Percentiles rank a stretch among this genome's conserved stretches.
Evolutionary conservation across 1,140 invertebrate species (phyloP).

Genomic region (Lordiphosa clarofinis): DNA sequence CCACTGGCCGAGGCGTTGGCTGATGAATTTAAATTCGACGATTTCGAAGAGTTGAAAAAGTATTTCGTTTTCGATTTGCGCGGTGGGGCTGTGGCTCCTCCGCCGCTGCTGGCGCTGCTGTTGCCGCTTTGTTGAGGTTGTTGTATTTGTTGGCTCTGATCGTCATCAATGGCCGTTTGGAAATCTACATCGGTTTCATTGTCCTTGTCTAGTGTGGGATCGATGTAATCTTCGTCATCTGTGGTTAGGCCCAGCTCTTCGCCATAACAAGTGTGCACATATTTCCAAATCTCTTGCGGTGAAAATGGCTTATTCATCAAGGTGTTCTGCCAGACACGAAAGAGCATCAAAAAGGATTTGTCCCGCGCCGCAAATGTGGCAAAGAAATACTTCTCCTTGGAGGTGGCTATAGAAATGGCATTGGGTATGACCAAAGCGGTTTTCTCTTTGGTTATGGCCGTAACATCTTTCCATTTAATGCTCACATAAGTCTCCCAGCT

Average conservation of each 20-base stretch:
- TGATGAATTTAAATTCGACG: conserved; percentile 55
- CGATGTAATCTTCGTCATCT: conserved; percentile 94
- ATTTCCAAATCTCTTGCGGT: conserved; percentile 93
- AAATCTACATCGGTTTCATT: conserved; percentile 64
- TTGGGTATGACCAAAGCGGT: conserved; percentile 96
- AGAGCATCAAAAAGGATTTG: conserved; percentile 96
- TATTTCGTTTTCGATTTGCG: conserved; percentile 72
- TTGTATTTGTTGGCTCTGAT: conserved; percentile 34
- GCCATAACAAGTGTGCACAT: conserved; percentile 92
- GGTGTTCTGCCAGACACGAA: conserved; percentile 97
- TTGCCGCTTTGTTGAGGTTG: conserved; percentile 56
- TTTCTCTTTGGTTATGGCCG: conserved; percentile 94
- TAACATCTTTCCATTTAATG: conserved; percentile 93
- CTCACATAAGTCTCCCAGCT: conserved; percentile 93
- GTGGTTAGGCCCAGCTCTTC: conserved; percentile 95
- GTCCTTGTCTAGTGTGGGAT: conserved; percentile 60
- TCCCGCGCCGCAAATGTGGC: conserved; percentile 95
- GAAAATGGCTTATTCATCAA: conserved; percentile 93
- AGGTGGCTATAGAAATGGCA: conserved; percentile 92
- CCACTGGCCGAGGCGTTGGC: conserved; percentile 70
- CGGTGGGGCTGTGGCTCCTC: conserved; percentile 35
- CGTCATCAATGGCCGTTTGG: conserved; percentile 63
- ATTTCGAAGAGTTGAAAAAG: conserved; percentile 66
- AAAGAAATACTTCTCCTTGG: conserved; percentile 93
- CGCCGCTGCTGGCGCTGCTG: conserved; percentile 66